Evolutionary conservation across 1,140 invertebrate genomes (phyloP).

Genomic region (Magallana ariakensis): DNA sequence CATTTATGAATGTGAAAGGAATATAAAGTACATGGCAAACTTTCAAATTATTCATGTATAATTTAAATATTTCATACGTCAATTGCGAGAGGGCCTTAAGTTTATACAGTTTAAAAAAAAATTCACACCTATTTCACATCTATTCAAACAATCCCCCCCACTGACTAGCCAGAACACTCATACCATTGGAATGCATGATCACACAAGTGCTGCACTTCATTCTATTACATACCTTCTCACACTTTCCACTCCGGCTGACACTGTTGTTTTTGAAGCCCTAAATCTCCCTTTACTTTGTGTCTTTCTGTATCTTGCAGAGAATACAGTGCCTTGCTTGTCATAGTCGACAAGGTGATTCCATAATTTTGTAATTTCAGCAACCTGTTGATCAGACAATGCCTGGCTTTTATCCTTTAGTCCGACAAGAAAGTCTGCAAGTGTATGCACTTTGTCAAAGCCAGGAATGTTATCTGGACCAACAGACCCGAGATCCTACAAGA

Average conservation of each 20-base stretch:
- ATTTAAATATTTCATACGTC: too few species aligned
- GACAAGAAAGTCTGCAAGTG: constrained; percentile 29
- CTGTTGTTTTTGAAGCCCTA: constrained; percentile 37
- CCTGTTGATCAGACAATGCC: neutral
- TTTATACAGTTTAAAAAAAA: too few species aligned
- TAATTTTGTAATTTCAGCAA: neutral
- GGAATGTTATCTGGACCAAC: constrained; percentile 42
- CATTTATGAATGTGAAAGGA: too few species aligned
- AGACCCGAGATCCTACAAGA: neutral
- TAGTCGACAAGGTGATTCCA: constrained; percentile 26
- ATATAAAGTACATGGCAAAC: too few species aligned
- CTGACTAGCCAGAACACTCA: too few species aligned
- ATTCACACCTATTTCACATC: too few species aligned
- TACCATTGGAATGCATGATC: too few species aligned
- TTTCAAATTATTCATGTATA: too few species aligned
- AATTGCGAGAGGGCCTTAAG: too few species aligned
- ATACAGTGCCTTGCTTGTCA: constrained; percentile 39
- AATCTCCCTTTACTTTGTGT: neutral
- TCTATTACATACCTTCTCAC: neutral
- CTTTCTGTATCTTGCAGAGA: neutral
- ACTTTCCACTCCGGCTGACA: constrained; percentile 30
- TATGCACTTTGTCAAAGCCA: constrained; percentile 27
- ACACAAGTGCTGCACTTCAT: too few species aligned
- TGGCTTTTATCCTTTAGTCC: neutral
- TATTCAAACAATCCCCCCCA: too few species aligned